phyloP scores from a whole-genome alignment of 2,113 vertebrate genomes.

The Lutjanus erythropterus region DNA sequence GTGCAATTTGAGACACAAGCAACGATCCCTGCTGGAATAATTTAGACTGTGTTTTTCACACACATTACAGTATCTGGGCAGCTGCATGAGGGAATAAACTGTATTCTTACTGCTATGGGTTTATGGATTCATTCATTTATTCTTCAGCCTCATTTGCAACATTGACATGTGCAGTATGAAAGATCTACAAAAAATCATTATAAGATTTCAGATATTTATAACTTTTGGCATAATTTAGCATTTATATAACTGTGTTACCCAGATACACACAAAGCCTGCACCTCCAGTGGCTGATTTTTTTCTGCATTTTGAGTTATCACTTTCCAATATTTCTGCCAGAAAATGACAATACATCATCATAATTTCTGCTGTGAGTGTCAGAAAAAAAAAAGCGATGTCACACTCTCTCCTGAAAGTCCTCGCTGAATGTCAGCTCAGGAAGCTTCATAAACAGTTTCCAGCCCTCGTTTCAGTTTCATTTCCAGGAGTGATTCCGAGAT shows the following conservation, averaged over 20 bases:
- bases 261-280: not conserved
- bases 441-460: not conserved
- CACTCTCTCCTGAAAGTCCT: not conserved
- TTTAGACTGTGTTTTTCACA: no score
- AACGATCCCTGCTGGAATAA: no score
- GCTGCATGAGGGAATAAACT: no score
- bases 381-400: not conserved
- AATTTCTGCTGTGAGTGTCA: not conserved
- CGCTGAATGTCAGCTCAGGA: not conserved
- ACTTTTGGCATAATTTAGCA: no score
- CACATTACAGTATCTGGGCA: no score
- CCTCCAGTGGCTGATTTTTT: not conserved
- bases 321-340: not conserved
- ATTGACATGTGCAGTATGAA: no score
- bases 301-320: not conserved
- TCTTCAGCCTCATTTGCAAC: no score
- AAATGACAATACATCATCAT: not conserved
- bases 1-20: no score
- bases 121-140: no score
- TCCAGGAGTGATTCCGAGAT: not conserved
- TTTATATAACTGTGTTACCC: not conserved
- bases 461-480: not conserved
- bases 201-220: no score
- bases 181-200: no score
- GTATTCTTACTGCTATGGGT: no score